phyloP scores from a whole-genome alignment of 1,140 invertebrate genomes.

The Nilaparvata lugens region DNA sequence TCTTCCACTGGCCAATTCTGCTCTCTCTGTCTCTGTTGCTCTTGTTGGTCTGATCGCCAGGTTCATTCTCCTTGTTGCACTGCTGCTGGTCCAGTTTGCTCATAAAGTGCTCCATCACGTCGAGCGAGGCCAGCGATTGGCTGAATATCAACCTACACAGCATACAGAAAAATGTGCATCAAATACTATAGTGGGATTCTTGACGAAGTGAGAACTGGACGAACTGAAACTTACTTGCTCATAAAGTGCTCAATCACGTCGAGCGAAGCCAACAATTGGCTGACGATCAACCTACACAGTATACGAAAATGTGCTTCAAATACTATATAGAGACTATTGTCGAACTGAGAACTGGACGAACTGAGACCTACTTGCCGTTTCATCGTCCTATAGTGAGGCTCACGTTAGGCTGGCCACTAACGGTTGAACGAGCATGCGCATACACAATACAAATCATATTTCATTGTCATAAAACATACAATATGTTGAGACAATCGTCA shows the following conservation, averaged over 20 bases:
- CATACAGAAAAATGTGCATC: constrained; percentile 1
- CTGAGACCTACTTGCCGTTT: constrained; percentile 30
- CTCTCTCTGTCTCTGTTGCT: too few species aligned
- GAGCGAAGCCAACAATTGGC: constrained; percentile 77
- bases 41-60: constrained; percentile 13
- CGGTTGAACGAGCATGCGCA: too few species aligned
- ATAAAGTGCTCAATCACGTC: constrained; percentile 87
- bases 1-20: constrained; percentile 69
- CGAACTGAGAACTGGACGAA: constrained; percentile 34
- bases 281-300: constrained; percentile 72
- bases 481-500: too few species aligned
- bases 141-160: constrained; percentile 77
- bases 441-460: background rate
- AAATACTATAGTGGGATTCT: too few species aligned
- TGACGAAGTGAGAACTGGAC: constrained; percentile 37
- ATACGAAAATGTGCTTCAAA: background rate
- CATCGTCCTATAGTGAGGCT: background rate
- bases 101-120: constrained; percentile 85
- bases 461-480: too few species aligned
- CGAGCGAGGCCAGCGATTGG: constrained; percentile 76
- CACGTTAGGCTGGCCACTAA: background rate
- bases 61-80: constrained; percentile 36
- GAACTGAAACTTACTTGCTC: constrained; percentile 32
- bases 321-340: too few species aligned
- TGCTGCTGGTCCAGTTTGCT: constrained; percentile 50